Evolutionary conservation across 1,140 invertebrate genomes (phyloP), one percentile per base, ranked within the genome.

Genomic region (Galendromus occidentalis): DNA sequence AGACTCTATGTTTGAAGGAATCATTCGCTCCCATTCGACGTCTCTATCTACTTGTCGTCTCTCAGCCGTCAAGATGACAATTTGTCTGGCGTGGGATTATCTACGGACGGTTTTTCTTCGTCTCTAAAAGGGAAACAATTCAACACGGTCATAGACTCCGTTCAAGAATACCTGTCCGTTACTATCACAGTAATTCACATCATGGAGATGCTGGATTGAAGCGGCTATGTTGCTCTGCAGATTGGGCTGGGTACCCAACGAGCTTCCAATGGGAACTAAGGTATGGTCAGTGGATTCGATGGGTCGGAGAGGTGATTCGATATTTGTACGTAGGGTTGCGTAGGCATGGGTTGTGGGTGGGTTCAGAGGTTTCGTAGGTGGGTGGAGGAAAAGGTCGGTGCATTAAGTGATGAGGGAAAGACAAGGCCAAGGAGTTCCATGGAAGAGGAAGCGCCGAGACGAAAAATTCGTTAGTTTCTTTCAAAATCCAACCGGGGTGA

Each of bases 171-270:
- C 51, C 51, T 59, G 51, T 59, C 51, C 51, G 51, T 59, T 59
- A 59, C 51, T 59, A 59, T 59, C 51, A 59, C 51, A 59, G 51
- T 59, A 59, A 59, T 59, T 59, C 25, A 59, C 51, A 59, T 59
- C 51, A 59, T 59, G 51, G 9, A 59, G 51, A 33, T 59, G 51
- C 51, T 59, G 51, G 22, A 59, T 59, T 59, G 51, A 59, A 59
- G 51, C 51, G 51, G 51, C 51, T 59, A 59, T 59, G 51, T 59
- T 59, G 22, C 51, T 33, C 51, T 59, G 51, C 14, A 59, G 51
- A 59, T 59, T 59, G 14, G 51, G 51, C 33, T 59, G 51, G 51
- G 51, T 59, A 33, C 51, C 22, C 51, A 59, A 59, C 51, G 51
- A 20, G 51, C 51, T 59, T 59, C 51, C 51, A 20, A 59, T 59